Percentiles rank a stretch among this genome's conserved stretches.
phyloP scores from a whole-genome alignment of 2,888 invertebrate genomes.

The Vanessa cardui region DNA sequence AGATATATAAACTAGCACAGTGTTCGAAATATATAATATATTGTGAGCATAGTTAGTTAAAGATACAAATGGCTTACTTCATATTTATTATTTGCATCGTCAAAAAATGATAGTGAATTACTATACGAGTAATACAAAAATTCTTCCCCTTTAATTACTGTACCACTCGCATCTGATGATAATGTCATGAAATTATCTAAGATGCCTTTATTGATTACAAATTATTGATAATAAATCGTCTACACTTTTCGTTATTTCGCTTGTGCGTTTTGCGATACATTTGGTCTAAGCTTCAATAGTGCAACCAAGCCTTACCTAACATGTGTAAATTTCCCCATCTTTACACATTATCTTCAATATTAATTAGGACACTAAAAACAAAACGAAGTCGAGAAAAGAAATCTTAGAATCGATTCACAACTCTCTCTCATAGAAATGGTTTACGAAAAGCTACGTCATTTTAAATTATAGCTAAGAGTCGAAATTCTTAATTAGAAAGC shows the following conservation, averaged over 20 bases:
- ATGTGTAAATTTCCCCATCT: constrained; percentile 80
- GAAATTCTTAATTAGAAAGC: constrained; percentile 69
- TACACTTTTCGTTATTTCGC: constrained; percentile 47
- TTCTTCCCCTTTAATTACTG: constrained; percentile 80
- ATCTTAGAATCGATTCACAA: constrained; percentile 68
- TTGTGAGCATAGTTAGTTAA: constrained; percentile 75
- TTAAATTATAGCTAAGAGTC: constrained; percentile 63
- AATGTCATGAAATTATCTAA: constrained; percentile 41
- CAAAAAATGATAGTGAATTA: constrained; percentile 48
- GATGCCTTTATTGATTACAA: constrained; percentile 43
- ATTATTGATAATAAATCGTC: constrained; percentile 43
- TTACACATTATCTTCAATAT: constrained; percentile 62
- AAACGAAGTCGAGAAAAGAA: constrained; percentile 47
- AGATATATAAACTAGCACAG: constrained; percentile 76
- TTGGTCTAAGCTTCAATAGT: constrained; percentile 73
- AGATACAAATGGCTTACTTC: constrained; percentile 63
- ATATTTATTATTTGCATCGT: constrained; percentile 54
- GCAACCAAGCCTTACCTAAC: constrained; percentile 62
- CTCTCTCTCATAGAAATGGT: constrained; percentile 62
- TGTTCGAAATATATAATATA: constrained; percentile 73
- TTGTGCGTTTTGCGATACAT: constrained; percentile 70
- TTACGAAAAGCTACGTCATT: constrained; percentile 47
- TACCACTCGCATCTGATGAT: constrained; percentile 60
- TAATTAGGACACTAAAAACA: constrained; percentile 51
- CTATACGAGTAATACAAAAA: constrained; percentile 64